phyloP scores from a whole-genome alignment of 1,140 invertebrate genomes.

The Lordiphosa stackelbergi region DNA sequence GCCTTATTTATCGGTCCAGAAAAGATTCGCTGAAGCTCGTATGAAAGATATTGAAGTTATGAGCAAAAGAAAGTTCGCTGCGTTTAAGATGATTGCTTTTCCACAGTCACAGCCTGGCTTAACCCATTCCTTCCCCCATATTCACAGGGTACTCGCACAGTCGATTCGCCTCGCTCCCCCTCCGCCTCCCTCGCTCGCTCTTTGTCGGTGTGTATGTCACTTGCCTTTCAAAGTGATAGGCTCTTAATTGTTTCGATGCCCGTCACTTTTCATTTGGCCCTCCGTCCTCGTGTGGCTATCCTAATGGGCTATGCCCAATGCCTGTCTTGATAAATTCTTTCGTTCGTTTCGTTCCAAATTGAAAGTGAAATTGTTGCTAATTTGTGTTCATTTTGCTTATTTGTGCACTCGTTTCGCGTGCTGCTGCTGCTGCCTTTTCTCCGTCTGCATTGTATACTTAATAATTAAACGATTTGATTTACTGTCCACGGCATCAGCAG shows the following conservation, averaged over 20 bases:
- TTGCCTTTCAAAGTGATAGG: constrained; percentile 1
- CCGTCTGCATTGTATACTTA: constrained; percentile 26
- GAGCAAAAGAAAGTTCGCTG: too few species aligned
- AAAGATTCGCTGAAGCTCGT: too few species aligned
- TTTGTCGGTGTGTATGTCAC: too few species aligned
- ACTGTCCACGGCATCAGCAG: constrained; percentile 12
- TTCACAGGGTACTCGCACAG: too few species aligned
- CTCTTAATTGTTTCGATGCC: constrained; percentile 7
- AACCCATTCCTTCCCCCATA: too few species aligned
- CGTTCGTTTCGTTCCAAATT: constrained; percentile 8
- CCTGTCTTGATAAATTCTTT: constrained; percentile 9
- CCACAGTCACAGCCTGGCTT: too few species aligned
- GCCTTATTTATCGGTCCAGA: too few species aligned
- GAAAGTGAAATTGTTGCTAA: constrained; percentile 16
- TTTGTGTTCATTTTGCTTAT: constrained; percentile 17
- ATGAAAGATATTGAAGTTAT: too few species aligned
- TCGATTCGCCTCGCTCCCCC: too few species aligned
- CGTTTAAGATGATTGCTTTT: too few species aligned
- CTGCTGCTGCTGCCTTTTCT: constrained; percentile 21
- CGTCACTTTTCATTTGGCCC: constrained; percentile 7
- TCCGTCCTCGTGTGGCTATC: neutral
- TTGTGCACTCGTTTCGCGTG: constrained; percentile 35
- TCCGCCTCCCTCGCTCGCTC: too few species aligned
- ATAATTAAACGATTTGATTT: constrained; percentile 42
- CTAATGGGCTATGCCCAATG: constrained; percentile 6